Conservation (phyloP, 2,797 vertebrate genomes). For the Emys orbicularis region DNA sequence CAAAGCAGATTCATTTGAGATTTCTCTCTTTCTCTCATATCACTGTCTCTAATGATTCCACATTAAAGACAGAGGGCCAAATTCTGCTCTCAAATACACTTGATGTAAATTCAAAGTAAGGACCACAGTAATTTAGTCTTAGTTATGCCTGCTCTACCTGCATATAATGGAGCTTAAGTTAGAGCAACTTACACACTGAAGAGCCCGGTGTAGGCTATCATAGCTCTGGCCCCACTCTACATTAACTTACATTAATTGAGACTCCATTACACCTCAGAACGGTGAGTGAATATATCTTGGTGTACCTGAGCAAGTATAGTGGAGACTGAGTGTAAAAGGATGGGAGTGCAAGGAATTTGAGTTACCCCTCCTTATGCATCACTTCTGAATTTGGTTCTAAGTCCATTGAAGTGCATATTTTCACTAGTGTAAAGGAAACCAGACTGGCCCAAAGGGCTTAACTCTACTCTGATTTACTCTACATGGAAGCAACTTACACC, state of each 20-base stretch:
- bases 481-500: background rate
- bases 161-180: fast-evolving
- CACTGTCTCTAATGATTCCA: background rate
- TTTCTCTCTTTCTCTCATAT: background rate
- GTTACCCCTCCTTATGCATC: background rate
- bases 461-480: background rate
- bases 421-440: background rate
- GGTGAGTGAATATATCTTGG: background rate
- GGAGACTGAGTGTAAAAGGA: background rate
- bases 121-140: background rate
- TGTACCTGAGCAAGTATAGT: background rate
- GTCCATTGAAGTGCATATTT: background rate
- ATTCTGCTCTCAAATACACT: background rate
- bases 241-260: background rate
- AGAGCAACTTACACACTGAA: background rate
- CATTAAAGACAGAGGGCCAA: background rate
- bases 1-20: background rate
- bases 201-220: background rate
- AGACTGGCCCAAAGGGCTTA: background rate
- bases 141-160: background rate
- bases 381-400: background rate
- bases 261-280: background rate
- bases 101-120: background rate
- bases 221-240: background rate
- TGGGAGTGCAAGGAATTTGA: background rate